Base-by-base conservation (phyloP, 1,140 invertebrate species). In the Diorhabda sublineata region DNA sequence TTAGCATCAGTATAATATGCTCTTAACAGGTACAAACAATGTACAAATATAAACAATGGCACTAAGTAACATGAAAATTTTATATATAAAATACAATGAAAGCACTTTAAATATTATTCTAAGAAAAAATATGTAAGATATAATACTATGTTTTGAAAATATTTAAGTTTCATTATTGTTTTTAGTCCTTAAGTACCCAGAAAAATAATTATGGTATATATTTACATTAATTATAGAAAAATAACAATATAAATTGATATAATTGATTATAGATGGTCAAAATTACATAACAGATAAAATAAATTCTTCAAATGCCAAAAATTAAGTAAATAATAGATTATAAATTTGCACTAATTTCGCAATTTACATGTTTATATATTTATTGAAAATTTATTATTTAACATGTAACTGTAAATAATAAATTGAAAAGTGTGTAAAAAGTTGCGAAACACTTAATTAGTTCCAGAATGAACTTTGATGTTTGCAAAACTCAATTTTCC, bases 21-120 rank as follows among this genome's bases (percentile, higher is more conserved):
- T 62, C 67, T 45, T 59, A 70, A 70, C 69, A 64, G 64, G 59
- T 64, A 66, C 60, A 70, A 60, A 70, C 68, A 63, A 72, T 69
- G 64, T 62, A 67, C 64, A 70, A 66, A 69, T 41, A 65, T 57
- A 64, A 72, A 70, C 43, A 72, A 69, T 72, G 68, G 68, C 68
- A 72, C 68, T 70, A 62, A n/a, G 45, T 72, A 65, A 66, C 43
- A 61, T 66, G 61, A 64, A 66, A 65, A 69, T 52, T 45, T 64
- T 60, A 26, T 67, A 67, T 60, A 65, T 61, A 66, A 64, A 71
- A 60, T 62, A 71, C 64, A 58, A 52, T 65, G 9, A 68, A 57
- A 64, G 61, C 61, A 64, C 41, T 64, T 67, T 65, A 57, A 41
- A n/a, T 8, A 6, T 52, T 52, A 52, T 52, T 8, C n/a, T 6